A percentile compares a stretch with the other conserved stretches of the same genome.
These are phyloP conservation scores for Cyanoderma ruficeps DNA, from an alignment of 2,113 vertebrate genomes.

Conservation along the genomic window DNA sequence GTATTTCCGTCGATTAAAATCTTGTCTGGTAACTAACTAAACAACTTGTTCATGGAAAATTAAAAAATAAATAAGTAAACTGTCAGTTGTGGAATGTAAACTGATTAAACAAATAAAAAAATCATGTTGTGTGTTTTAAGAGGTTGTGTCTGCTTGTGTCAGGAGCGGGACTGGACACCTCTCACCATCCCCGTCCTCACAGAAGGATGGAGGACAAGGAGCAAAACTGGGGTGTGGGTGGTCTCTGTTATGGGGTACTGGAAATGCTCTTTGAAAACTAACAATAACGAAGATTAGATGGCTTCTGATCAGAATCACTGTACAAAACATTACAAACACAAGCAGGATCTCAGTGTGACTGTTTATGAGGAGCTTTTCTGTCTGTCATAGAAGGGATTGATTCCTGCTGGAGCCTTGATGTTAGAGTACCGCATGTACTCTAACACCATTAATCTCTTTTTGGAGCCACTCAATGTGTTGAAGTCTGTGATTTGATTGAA, in stretches of 20 bases:
- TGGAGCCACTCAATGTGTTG: neutral
- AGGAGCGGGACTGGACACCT: neutral
- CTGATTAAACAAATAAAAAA: slow-evolving; percentile 84
- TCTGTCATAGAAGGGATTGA: neutral
- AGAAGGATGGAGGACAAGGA: neutral
- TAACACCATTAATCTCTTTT: neutral
- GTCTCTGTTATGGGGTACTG: neutral
- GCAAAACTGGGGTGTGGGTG: neutral
- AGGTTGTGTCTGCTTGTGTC: slow-evolving; percentile 45
- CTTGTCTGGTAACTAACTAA: slow-evolving; percentile 80
- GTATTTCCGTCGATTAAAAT: slow-evolving; percentile 76
- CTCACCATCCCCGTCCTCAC: neutral
- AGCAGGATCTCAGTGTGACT: neutral
- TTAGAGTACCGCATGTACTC: neutral
- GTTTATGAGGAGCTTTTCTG: neutral
- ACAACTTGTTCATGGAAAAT: slow-evolving; percentile 78
- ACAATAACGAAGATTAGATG: neutral
- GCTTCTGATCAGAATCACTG: neutral
- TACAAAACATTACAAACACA: neutral
- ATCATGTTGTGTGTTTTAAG: slow-evolving; percentile 82
- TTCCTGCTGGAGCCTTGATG: neutral
- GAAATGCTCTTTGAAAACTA: neutral
- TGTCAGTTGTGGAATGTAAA: slow-evolving; percentile 86
- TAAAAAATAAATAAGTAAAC: slow-evolving; percentile 75
- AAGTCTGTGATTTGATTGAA: neutral